Base-by-base conservation (phyloP, 2,797 vertebrate species). In the Peromyscus melanophrys region DNA sequence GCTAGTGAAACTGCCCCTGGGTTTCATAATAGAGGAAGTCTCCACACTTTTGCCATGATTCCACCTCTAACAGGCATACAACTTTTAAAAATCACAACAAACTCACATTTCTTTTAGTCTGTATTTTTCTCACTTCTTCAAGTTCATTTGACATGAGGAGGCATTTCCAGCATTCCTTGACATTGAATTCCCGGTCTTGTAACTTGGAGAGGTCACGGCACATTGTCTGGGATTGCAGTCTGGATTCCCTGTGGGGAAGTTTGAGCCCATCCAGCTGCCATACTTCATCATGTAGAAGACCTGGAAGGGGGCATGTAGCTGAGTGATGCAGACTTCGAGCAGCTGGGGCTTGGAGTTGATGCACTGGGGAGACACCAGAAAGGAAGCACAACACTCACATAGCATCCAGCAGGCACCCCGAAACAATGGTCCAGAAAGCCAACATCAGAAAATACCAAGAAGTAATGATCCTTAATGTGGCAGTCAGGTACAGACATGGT, bases 261-360 rank as follows among this genome's bases (percentile, higher is more conserved):
- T 31, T 88, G 82, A 97, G 71, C 92, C 34, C 10, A 14, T 43
- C 76, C 96, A 96, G 93, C 96, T 97, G 96, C 96, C 43, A 0
- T 77, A 61, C 65, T 76, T 96, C 29, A 17, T 96, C 95, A 96
- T 40, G 4, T 1, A 13, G 59, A 92, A 63, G 57, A 92, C 76
- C 83, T 85, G 87, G 46, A 78, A 52, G 3, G 52, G n/a, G 23
- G 63, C 65, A 25, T 6, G 7, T 27, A 67, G 65, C 83, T 67
- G 71, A 88, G 59, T 21, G 71, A 89, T n/a, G 17, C 73, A 57
- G 40, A 63, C 2, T 13, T 4, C 1, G 13, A 80, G 12, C 14
- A 21, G 77, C 90, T 80, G 91, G 55, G 69, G 52, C 73, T 90
- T 88, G 49, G 77, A 69, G 19, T 3, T 52, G 59, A 76, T 16